Evolutionary conservation across 2,113 vertebrate genomes (phyloP).

Genomic region (Mormoops blainvillei): DNA sequence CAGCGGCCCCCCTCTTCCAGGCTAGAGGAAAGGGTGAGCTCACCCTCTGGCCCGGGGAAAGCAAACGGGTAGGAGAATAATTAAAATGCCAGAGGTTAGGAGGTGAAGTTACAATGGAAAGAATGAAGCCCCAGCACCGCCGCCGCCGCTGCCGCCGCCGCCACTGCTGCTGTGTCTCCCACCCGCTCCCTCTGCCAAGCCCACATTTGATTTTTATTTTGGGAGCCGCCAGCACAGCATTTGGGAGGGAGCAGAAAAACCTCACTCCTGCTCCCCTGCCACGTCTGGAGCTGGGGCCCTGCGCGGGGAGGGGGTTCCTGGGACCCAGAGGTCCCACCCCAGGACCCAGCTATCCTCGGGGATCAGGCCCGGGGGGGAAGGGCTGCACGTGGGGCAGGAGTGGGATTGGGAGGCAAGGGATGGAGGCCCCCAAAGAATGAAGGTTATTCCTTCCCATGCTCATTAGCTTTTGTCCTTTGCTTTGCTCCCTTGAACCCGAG

Average conservation of each 20-base stretch:
- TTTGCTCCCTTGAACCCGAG: not conserved
- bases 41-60: constrained; percentile 50
- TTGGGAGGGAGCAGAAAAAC: constrained; percentile 63
- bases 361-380: not conserved
- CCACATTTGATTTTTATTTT: constrained; percentile 79
- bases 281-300: constrained; percentile 55
- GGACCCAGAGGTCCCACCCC: not conserved
- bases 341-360: no score
- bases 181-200: constrained; percentile 60
- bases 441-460: not conserved
- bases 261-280: constrained; percentile 48
- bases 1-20: not conserved
- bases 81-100: constrained; percentile 60
- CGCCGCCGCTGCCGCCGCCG: not conserved
- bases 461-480: not conserved
- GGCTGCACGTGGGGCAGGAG: not conserved
- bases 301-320: not conserved
- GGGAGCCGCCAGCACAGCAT: constrained; percentile 75
- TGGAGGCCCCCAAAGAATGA: not conserved
- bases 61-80: constrained; percentile 53
- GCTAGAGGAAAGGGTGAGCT: constrained; percentile 62
- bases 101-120: constrained; percentile 73
- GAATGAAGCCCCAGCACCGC: constrained; percentile 55
- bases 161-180: not conserved
- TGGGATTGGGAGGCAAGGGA: not conserved